Conservation (phyloP, 2,888 invertebrate species). For the Andrena camellia region DNA sequence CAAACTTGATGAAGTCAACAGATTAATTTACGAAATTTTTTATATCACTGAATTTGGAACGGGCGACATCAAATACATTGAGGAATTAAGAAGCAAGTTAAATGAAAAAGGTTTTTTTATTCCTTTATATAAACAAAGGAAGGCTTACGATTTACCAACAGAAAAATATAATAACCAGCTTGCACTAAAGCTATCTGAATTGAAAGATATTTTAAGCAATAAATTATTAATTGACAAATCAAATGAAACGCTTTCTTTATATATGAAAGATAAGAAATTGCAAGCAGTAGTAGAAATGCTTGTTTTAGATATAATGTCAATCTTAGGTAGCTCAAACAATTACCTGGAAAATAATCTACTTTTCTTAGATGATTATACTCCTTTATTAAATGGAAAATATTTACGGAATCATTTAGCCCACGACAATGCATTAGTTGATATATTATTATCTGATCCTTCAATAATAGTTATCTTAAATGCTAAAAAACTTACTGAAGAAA, state of each 20-base stretch:
- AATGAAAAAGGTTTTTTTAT: neutral
- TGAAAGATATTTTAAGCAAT: neutral
- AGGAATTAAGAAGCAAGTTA: neutral
- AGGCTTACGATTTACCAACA: neutral
- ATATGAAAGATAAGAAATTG: neutral
- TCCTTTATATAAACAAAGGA: neutral
- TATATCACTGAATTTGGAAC: neutral
- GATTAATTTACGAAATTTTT: neutral
- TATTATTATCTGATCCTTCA: neutral
- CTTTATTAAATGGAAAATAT: constrained; percentile 65
- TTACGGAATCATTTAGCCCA: constrained; percentile 64
- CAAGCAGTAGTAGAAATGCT: neutral
- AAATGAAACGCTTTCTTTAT: neutral
- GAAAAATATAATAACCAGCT: neutral
- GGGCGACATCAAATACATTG: neutral
- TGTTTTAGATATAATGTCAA: constrained; percentile 5
- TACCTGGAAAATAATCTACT: neutral
- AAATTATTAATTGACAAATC: neutral
- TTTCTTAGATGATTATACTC: constrained; percentile 3
- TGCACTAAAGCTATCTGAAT: constrained; percentile 2
- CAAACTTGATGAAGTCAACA: neutral
- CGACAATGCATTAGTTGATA: neutral
- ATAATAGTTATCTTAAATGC: neutral
- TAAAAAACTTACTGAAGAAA: neutral
- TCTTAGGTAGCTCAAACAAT: constrained; percentile 2